Percentiles rank a stretch among this genome's conserved stretches.
Conservation (phyloP, 1,140 invertebrate species). For the Bombus vancouverensis region DNA sequence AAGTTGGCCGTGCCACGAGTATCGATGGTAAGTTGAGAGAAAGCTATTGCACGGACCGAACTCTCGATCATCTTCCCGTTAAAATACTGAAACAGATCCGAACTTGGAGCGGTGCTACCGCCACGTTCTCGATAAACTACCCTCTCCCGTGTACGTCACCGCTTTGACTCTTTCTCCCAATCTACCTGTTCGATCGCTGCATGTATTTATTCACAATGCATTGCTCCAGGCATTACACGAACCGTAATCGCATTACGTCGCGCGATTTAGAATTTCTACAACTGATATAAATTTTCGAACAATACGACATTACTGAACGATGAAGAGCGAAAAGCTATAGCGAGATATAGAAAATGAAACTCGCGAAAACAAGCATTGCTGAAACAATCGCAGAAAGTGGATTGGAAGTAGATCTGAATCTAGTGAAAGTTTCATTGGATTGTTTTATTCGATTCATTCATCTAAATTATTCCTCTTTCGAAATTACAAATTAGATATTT, state of each 20-base stretch:
- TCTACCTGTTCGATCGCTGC: not conserved
- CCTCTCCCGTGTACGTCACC: too few species aligned
- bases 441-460: too few species aligned
- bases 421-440: not conserved
- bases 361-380: not conserved
- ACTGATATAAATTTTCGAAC: not conserved
- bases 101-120: not conserved
- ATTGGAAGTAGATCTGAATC: not conserved
- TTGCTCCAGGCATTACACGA: not conserved
- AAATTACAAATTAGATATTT: too few species aligned
- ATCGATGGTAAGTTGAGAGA: slow-evolving; percentile 59
- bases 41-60: slow-evolving; percentile 40
- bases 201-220: not conserved
- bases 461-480: too few species aligned
- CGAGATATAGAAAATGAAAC: not conserved
- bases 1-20: slow-evolving; percentile 48
- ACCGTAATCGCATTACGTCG: not conserved
- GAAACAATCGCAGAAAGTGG: not conserved
- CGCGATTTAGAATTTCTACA: not conserved
- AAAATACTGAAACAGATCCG: slow-evolving; percentile 45
- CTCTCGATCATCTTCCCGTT: slow-evolving; percentile 46
- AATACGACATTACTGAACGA: not conserved
- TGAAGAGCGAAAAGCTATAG: not conserved
- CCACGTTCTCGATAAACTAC: slow-evolving; percentile 17
- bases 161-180: not conserved